These are phyloP conservation scores for Protodeltote pygarga DNA, from an alignment of 2,888 invertebrate species.

Conservation along the genomic window DNA sequence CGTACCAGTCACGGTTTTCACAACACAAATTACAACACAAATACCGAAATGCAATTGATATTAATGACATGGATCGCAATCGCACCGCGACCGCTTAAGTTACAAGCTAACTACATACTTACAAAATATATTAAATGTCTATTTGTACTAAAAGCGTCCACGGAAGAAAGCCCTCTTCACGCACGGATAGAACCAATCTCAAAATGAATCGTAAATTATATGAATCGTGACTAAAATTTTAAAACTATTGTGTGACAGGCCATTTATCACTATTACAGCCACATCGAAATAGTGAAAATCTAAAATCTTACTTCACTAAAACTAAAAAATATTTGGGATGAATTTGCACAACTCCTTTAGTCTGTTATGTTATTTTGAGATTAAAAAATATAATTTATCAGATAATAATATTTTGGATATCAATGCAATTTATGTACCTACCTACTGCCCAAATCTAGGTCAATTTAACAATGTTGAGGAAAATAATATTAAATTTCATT, in stretches of 20 bases:
- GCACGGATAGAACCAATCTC: constrained; percentile 54
- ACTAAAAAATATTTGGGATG: constrained; percentile 49
- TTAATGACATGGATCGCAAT: constrained; percentile 54
- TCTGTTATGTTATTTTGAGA: too few relatives aligned
- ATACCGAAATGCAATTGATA: constrained; percentile 52
- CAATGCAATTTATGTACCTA: too few relatives aligned
- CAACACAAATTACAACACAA: constrained; percentile 38
- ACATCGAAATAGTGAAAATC: too few relatives aligned
- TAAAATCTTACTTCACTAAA: too few relatives aligned
- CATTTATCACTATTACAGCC: too few relatives aligned
- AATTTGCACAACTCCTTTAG: too few relatives aligned
- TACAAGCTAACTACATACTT: constrained; percentile 23
- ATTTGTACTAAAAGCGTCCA: constrained; percentile 22
- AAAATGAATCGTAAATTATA: constrained; percentile 43
- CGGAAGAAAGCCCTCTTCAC: constrained; percentile 53
- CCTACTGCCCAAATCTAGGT: too few relatives aligned
- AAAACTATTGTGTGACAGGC: too few relatives aligned
- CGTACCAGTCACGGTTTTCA: constrained; percentile 36
- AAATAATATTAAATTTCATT: too few relatives aligned
- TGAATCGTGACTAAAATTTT: constrained; percentile 61
- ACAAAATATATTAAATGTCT: constrained; percentile 13
- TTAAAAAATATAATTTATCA: too few relatives aligned
- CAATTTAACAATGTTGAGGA: too few relatives aligned
- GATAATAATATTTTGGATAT: too few relatives aligned
- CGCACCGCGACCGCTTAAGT: constrained; percentile 48